Evolutionary conservation across 1,140 invertebrate genomes (phyloP).

Genomic region (Danaus melanippus): DNA sequence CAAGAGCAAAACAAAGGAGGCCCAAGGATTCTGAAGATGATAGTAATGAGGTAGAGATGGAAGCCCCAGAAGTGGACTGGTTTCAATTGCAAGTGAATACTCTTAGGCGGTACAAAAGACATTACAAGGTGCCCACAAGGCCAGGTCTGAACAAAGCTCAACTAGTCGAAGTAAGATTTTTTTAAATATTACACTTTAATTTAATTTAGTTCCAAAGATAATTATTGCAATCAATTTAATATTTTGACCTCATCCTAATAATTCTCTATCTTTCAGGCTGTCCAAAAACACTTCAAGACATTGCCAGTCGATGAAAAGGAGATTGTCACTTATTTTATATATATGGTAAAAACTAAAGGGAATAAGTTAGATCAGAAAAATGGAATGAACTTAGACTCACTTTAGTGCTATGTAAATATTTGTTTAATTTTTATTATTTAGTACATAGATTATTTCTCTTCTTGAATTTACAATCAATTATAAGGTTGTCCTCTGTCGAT

Average conservation of each 20-base stretch:
- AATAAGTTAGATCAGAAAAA: slow-evolving; percentile 94
- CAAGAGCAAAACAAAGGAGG: slow-evolving; percentile 86
- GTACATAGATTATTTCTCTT: slow-evolving; percentile 29
- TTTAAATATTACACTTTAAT: not conserved
- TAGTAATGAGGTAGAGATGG: slow-evolving; percentile 88
- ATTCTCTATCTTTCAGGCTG: slow-evolving; percentile 78
- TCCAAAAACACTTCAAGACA: slow-evolving; percentile 95
- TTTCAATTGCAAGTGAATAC: slow-evolving; percentile 95
- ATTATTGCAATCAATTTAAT: not conserved
- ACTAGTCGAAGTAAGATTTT: slow-evolving; percentile 90
- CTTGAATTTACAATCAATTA: slow-evolving; percentile 39
- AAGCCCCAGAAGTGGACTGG: slow-evolving; percentile 93
- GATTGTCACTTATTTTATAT: slow-evolving; percentile 95
- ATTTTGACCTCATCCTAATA: not conserved
- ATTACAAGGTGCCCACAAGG: slow-evolving; percentile 92
- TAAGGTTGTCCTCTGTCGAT: slow-evolving; percentile 8
- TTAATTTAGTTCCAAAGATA: not conserved
- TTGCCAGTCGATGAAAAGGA: slow-evolving; percentile 96
- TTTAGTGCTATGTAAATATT: slow-evolving; percentile 45
- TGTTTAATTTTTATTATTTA: slow-evolving; percentile 35
- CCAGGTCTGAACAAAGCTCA: slow-evolving; percentile 95
- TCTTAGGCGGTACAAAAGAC: slow-evolving; percentile 91
- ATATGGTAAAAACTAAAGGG: slow-evolving; percentile 95
- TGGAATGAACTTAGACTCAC: slow-evolving; percentile 77
- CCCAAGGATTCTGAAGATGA: slow-evolving; percentile 95